Evolutionary conservation across 2,888 invertebrate genomes (phyloP).

Genomic region (Cephalotes varians): DNA sequence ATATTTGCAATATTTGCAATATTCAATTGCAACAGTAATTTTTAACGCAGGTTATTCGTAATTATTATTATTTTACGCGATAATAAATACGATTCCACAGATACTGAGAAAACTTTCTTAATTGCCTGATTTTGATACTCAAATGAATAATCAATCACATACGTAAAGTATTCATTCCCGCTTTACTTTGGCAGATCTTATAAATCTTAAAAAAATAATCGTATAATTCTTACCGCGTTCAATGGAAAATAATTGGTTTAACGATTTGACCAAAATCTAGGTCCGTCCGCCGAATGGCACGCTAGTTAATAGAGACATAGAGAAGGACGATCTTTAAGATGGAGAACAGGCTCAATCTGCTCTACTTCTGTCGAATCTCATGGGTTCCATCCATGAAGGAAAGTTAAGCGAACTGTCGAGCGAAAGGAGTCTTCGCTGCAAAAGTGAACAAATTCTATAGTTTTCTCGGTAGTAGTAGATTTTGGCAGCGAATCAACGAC

Average conservation of each 20-base stretch:
- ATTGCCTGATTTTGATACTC: background rate
- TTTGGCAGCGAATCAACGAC: background rate
- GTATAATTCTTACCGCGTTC: background rate
- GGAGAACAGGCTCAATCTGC: background rate
- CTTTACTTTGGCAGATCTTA: background rate
- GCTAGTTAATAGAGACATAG: background rate
- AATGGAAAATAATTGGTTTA: background rate
- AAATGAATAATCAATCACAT: background rate
- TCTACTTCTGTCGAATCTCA: background rate
- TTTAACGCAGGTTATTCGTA: background rate
- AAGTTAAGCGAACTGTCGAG: constrained; percentile 7
- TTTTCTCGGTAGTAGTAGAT: background rate
- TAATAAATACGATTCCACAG: background rate
- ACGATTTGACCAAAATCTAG: constrained; percentile 4
- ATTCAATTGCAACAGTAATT: background rate
- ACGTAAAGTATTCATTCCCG: background rate
- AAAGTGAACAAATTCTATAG: background rate
- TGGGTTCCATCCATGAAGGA: background rate
- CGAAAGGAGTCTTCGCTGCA: background rate
- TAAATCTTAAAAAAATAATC: background rate
- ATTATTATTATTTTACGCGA: background rate
- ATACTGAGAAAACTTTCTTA: background rate
- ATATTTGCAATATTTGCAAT: background rate
- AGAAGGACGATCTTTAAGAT: constrained; percentile 4
- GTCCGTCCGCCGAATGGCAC: background rate